Conservation (phyloP, 2,113 vertebrate genomes). For the Gadus chalcogrammus region DNA sequence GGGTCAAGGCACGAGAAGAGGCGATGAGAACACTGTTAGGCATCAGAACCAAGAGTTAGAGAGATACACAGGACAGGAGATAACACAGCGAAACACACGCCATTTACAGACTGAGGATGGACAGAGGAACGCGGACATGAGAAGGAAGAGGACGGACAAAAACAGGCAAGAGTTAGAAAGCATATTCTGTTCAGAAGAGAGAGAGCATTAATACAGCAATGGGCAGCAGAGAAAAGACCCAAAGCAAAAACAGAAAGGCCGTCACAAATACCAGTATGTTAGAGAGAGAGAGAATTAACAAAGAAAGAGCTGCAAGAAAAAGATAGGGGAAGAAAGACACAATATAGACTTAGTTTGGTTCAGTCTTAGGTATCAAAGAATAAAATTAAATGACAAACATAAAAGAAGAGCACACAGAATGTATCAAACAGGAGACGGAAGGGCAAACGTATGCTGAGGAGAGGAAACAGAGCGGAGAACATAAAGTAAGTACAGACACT, state of each 20-base stretch:
- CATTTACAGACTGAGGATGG: background rate
- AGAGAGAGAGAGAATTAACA: constrained; percentile 59
- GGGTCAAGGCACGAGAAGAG: constrained; percentile 61
- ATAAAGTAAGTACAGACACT: constrained; percentile 63
- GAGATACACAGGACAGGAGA: constrained; percentile 36
- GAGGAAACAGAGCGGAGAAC: constrained; percentile 60
- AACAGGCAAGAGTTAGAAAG: constrained; percentile 44
- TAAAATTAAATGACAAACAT: constrained; percentile 49
- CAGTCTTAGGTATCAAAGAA: constrained; percentile 70
- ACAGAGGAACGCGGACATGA: constrained; percentile 18
- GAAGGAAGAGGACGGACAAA: constrained; percentile 52
- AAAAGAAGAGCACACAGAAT: constrained; percentile 55
- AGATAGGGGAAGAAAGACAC: constrained; percentile 56
- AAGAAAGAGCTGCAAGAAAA: constrained; percentile 73
- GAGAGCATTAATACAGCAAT: constrained; percentile 72
- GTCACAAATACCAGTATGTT: constrained; percentile 68
- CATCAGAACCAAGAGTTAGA: constrained; percentile 39
- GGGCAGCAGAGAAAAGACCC: constrained; percentile 64
- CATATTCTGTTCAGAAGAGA: constrained; percentile 68
- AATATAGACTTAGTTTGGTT: constrained; percentile 75
- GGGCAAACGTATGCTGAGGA: constrained; percentile 57
- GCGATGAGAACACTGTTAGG: constrained; percentile 54
- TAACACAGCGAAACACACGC: constrained; percentile 31
- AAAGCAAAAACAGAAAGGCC: constrained; percentile 57
- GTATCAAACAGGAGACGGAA: constrained; percentile 62